A percentile compares a stretch with the other conserved stretches of the same genome.
These are phyloP conservation scores for Enteromius thamalakanensis DNA, from an alignment of 2,797 vertebrate species.

Conservation along the genomic window DNA sequence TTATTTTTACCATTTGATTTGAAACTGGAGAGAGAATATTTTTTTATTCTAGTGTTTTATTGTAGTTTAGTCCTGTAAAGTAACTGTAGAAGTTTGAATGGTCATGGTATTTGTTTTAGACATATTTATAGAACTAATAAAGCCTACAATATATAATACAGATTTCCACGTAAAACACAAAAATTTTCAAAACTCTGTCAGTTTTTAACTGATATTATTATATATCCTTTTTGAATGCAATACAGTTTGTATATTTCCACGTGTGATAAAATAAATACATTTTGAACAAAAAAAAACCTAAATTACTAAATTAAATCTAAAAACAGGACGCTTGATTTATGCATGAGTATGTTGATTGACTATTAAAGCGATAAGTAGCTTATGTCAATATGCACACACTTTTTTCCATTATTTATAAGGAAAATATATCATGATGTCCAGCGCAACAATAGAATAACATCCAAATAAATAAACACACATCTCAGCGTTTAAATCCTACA, in stretches of 20 bases:
- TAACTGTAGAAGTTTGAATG: not conserved
- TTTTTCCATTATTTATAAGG: not conserved
- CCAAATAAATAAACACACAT: not conserved
- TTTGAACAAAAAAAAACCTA: not conserved
- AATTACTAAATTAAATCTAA: not conserved
- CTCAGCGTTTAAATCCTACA: not conserved
- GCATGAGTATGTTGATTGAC: not conserved
- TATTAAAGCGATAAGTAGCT: not conserved
- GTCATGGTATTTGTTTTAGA: not conserved
- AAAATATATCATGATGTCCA: conserved; percentile 1
- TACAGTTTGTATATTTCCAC: not conserved
- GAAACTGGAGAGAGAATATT: not conserved
- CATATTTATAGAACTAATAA: not conserved
- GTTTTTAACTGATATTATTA: not conserved
- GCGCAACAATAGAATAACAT: not conserved
- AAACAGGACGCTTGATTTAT: not conserved
- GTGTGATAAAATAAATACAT: not conserved
- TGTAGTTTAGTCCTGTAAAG: not conserved
- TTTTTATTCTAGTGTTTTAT: not conserved
- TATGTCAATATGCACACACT: not conserved
- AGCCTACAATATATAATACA: not conserved
- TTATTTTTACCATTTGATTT: not conserved
- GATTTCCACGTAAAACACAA: not conserved
- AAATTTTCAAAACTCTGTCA: not conserved
- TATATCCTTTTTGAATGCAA: not conserved